phyloP scores from a whole-genome alignment of 2,113 vertebrate genomes.

The Aegotheles bennettii region DNA sequence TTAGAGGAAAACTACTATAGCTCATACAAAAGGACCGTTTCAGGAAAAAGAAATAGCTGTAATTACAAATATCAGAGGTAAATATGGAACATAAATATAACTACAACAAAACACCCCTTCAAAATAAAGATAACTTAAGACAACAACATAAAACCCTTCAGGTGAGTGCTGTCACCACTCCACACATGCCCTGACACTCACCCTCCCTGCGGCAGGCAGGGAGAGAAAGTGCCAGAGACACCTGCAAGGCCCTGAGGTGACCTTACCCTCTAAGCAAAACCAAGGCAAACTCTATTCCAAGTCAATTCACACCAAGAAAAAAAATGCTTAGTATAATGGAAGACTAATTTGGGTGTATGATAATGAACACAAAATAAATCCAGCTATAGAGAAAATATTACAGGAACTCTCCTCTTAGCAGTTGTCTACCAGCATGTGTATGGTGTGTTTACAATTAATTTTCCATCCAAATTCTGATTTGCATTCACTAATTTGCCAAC shows the following conservation, averaged over 20 bases:
- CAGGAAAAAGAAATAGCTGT: background rate
- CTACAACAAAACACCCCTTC: background rate
- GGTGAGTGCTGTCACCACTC: background rate
- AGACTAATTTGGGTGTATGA: background rate
- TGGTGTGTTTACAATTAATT: background rate
- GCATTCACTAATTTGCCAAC: background rate
- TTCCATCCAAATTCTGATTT: background rate
- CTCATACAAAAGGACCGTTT: background rate
- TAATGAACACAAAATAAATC: background rate
- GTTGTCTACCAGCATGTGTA: background rate
- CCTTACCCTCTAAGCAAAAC: background rate
- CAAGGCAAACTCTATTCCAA: background rate
- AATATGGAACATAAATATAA: rapidly evolving
- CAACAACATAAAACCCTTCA: background rate
- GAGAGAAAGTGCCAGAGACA: background rate
- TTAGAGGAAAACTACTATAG: background rate
- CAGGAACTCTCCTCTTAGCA: background rate
- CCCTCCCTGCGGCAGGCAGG: rapidly evolving
- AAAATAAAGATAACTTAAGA: background rate
- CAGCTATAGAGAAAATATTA: background rate
- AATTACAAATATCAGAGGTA: background rate
- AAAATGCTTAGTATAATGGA: background rate
- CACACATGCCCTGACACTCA: background rate
- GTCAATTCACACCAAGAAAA: background rate
- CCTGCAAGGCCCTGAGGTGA: background rate